Evolutionary conservation across 2,113 vertebrate genomes (phyloP), one percentile per base, ranked within the genome.

Genomic region (Cephalopterus ornatus): DNA sequence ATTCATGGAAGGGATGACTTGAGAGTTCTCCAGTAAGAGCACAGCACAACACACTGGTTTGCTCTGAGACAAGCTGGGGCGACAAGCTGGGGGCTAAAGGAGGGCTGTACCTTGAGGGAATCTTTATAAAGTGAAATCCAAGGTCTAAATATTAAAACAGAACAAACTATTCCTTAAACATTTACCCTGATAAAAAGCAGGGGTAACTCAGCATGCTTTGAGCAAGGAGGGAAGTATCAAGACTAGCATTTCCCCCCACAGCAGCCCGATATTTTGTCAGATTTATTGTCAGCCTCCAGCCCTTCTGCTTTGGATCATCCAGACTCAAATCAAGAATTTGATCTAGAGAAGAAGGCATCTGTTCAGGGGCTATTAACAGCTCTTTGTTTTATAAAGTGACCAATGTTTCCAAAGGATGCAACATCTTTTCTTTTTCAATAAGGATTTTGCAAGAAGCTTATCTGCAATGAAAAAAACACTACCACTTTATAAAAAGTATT

Each of bases 381-480:
- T 87, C 61, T 89, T 88, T 87, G 89, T 95, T 93, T 96, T 78
- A 75, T 52, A 24, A 93, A 95, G 65, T 93, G 92, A 89, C 83
- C 80, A 24, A 6, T 16, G 44, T 87, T 96, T 92, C 76, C 76
- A 91, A 75, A 92, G 46, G 80, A 94, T 95, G 72, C 61, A 86
- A 66, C 53, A 62, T 90, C 30, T 85, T 95, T 71, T 87, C 66
- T 92, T 93, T 92, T 81, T 62, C 92, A 95, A 47, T 62, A 89
- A 75, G 22, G 37, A 65, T 96, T 96, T 96, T 91, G 88, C 93
- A 96, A 96, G 88, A 52, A 77, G 72, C 83, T 95, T 97, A 96
- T 94, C 95, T 95, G 88, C 70, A 81, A 52, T 70, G 41, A 88
- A 86, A 84, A 85, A 94, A 86, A 71, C 72, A 50, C 61, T 44